Evolutionary conservation across 30 jellyfish, hydroid and myxozoan genomes (phyloP).

Genomic region (Aurelia sp.): DNA sequence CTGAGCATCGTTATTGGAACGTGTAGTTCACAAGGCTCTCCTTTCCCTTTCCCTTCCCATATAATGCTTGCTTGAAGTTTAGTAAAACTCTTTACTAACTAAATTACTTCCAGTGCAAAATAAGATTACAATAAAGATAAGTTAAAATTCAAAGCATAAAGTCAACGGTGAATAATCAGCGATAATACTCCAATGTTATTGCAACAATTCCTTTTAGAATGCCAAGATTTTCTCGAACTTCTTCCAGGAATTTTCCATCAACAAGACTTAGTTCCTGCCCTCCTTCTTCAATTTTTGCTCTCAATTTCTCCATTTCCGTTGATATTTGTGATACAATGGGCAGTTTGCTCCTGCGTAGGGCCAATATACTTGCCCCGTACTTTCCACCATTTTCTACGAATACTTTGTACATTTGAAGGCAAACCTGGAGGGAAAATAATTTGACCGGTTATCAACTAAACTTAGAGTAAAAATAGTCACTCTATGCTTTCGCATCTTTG

Average conservation of each 20-base stretch:
- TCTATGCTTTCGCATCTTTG: too few species aligned
- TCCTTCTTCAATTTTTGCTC: constrained; percentile 62
- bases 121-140: too few species aligned
- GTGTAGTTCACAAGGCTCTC: too few species aligned
- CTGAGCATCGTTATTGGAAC: too few species aligned
- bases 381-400: constrained; percentile 54
- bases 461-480: too few species aligned
- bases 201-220: constrained; percentile 50
- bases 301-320: constrained; percentile 50
- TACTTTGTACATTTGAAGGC: constrained; percentile 53
- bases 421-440: constrained; percentile 17
- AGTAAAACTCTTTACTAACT: too few species aligned
- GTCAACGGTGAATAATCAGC: constrained; percentile 3
- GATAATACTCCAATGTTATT: constrained; percentile 43
- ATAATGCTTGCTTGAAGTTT: too few species aligned
- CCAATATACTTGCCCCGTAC: constrained; percentile 67
- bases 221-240: constrained; percentile 57
- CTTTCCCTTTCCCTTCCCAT: too few species aligned
- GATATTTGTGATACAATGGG: constrained; percentile 46
- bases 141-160: too few species aligned
- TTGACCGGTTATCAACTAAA: neutral
- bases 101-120: too few species aligned
- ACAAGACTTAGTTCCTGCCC: constrained; percentile 60
- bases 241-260: constrained; percentile 69
- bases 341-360: constrained; percentile 58